Conservation (phyloP, 2,113 vertebrate species). For the Lampris megalopsis region DNA sequence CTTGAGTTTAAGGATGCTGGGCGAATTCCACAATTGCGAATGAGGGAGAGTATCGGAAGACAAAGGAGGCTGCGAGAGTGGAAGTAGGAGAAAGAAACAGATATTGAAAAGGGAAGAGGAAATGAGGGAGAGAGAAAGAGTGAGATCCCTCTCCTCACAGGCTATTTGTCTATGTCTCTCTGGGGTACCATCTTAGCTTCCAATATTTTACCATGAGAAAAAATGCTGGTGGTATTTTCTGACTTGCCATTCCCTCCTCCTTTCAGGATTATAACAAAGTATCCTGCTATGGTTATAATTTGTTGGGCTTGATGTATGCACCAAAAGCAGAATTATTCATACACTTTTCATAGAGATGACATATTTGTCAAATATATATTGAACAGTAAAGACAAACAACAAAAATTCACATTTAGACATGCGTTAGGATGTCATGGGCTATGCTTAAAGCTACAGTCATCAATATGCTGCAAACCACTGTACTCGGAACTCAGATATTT, state of each 20-base stretch:
- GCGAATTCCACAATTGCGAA: conserved; percentile 29
- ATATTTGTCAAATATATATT: conserved; percentile 1
- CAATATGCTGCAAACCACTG: not conserved
- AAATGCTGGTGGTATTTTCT: conserved; percentile 71
- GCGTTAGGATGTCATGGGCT: not conserved
- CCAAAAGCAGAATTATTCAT: conserved; percentile 47
- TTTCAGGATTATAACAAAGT: conserved; percentile 45
- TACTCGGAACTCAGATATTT: no score
- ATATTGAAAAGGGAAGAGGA: conserved; percentile 40
- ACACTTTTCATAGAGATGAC: conserved; percentile 15
- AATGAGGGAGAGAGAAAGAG: conserved; percentile 32
- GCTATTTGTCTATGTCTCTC: conserved; percentile 73
- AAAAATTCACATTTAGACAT: no score
- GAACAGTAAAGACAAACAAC: no score
- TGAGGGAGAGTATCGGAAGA: conserved; percentile 41
- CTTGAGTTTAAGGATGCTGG: conserved; percentile 44
- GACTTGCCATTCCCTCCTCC: conserved; percentile 47
- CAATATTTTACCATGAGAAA: conserved; percentile 73
- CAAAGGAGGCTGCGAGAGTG: conserved; percentile 34
- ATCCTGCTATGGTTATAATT: conserved; percentile 60
- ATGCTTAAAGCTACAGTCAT: not conserved
- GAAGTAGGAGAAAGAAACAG: conserved; percentile 17
- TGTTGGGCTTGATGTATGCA: conserved; percentile 35
- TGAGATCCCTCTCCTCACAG: conserved; percentile 60
- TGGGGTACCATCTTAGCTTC: conserved; percentile 70